phyloP scores from a whole-genome alignment of 2,113 vertebrate genomes.

The Eidolon helvum region DNA sequence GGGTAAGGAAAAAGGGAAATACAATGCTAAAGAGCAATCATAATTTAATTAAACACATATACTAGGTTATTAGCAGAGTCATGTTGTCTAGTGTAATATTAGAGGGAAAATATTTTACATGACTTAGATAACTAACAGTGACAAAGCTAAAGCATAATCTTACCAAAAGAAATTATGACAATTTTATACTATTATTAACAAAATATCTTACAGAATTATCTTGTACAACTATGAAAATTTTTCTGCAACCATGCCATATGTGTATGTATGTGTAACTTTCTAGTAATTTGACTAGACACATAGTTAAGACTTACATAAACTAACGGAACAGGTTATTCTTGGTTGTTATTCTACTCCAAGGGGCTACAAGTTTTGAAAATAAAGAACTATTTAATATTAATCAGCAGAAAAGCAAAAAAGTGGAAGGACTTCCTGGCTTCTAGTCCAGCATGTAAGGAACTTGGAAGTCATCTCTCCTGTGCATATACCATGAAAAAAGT shows the following conservation, averaged over 20 bases:
- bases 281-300: not conserved
- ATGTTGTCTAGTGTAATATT: not conserved
- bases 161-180: not conserved
- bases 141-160: not conserved
- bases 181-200: not conserved
- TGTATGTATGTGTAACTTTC: not conserved
- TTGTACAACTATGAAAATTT: not conserved
- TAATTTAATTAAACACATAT: slow-evolving; percentile 18
- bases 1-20: not conserved
- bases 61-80: not conserved
- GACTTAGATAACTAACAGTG: not conserved
- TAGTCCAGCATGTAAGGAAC: not conserved
- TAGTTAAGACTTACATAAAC: not conserved
- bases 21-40: not conserved
- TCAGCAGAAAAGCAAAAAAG: not conserved
- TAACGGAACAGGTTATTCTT: not conserved
- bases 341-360: not conserved
- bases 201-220: not conserved
- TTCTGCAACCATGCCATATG: not conserved
- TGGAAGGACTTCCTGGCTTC: not conserved
- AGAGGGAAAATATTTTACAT: not conserved
- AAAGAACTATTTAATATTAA: not conserved
- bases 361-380: not conserved
- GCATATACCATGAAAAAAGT: not conserved
- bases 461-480: not conserved